Conservation (phyloP, 2,797 vertebrate genomes). For the Gallinago solitaria region DNA sequence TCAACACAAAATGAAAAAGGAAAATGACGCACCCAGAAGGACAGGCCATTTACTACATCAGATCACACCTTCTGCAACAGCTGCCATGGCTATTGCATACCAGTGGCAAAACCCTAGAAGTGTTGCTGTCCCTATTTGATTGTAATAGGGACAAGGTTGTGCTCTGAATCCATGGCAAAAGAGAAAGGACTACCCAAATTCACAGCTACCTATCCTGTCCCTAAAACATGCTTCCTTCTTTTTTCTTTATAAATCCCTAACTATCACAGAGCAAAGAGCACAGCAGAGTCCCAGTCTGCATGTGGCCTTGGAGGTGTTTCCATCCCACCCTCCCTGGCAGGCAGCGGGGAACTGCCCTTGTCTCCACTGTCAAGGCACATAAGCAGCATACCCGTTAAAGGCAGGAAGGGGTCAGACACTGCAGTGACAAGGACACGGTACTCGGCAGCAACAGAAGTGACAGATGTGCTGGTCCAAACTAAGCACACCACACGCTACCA, state of each 20-base stretch:
- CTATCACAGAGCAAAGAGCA: neutral
- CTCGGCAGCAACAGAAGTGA: neutral
- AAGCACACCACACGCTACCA: neutral
- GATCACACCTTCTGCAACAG: neutral
- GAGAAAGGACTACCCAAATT: neutral
- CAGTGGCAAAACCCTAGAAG: neutral
- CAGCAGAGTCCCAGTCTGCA: neutral
- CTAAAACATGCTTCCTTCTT: neutral
- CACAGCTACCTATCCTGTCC: neutral
- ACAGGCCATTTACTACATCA: neutral
- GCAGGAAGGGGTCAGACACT: neutral
- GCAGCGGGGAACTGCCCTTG: neutral
- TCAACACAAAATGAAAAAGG: neutral
- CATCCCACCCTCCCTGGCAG: neutral
- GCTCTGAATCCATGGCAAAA: neutral
- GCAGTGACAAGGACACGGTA: neutral
- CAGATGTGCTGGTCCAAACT: neutral
- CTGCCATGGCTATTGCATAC: neutral
- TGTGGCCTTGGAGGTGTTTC: neutral
- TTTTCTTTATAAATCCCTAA: neutral
- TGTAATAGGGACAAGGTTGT: neutral
- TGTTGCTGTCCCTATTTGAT: neutral
- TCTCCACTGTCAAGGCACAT: fast-evolving
- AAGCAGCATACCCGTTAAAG: neutral
- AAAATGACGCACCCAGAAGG: neutral